phyloP scores from a whole-genome alignment of 2,797 vertebrate species.

The Ciconia nigra region DNA sequence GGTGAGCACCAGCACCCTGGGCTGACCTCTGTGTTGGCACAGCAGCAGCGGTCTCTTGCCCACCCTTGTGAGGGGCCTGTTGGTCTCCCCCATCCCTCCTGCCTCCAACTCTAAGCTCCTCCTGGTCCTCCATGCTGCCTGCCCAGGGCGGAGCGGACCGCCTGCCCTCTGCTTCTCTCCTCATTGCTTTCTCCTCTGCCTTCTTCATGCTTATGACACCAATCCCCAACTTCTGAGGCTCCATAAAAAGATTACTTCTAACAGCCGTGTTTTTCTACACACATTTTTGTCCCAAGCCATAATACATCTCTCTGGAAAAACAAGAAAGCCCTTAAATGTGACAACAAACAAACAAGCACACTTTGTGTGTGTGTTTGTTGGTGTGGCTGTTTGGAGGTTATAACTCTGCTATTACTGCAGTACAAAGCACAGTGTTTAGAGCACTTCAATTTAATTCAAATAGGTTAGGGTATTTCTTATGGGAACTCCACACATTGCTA shows the following conservation, averaged over 20 bases:
- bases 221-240: not conserved
- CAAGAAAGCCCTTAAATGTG: not conserved
- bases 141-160: fast-evolving
- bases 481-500: not conserved
- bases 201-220: not conserved
- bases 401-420: not conserved
- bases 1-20: fast-evolving
- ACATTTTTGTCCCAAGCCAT: not conserved
- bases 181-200: fast-evolving
- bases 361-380: not conserved
- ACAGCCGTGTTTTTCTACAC: not conserved
- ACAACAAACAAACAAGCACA: not conserved
- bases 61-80: not conserved
- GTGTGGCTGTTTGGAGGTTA: not conserved
- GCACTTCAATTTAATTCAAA: not conserved
- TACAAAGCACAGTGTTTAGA: not conserved
- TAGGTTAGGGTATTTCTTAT: not conserved
- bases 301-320: not conserved
- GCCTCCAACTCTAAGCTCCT: not conserved
- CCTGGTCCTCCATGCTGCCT: fast-evolving
- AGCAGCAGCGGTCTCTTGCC: fast-evolving
- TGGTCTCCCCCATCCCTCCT: not conserved
- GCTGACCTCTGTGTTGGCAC: not conserved
- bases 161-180: fast-evolving
- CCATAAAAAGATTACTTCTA: not conserved